Percentiles rank a stretch among this genome's conserved stretches.
These are phyloP conservation scores for Chaetops frenatus DNA, from an alignment of 2,113 vertebrate genomes.

Conservation along the genomic window DNA sequence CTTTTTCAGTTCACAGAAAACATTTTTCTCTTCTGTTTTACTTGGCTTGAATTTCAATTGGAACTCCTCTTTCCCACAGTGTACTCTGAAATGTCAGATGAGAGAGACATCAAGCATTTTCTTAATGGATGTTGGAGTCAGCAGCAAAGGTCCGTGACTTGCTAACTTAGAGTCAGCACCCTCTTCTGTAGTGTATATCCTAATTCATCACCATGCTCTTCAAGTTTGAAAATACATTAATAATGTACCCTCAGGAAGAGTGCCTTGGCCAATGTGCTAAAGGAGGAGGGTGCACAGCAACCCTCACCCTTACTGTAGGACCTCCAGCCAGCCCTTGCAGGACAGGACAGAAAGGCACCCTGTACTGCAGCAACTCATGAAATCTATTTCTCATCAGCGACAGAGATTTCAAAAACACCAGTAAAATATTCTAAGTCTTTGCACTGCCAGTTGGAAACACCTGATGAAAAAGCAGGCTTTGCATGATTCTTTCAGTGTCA, in stretches of 20 bases:
- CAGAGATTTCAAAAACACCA: background rate
- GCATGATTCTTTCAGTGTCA: background rate
- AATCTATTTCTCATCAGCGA: background rate
- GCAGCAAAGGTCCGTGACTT: conserved; percentile 41
- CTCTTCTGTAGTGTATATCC: background rate
- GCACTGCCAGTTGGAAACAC: background rate
- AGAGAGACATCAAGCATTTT: conserved; percentile 17
- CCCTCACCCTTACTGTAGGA: background rate
- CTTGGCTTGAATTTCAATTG: conserved; percentile 67
- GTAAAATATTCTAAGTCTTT: background rate
- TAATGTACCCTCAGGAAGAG: background rate
- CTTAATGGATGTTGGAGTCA: background rate
- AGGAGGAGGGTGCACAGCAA: background rate
- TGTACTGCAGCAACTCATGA: background rate
- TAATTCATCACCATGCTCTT: background rate
- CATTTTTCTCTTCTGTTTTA: conserved; percentile 68
- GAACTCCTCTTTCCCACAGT: conserved; percentile 73
- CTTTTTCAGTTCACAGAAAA: conserved; percentile 67
- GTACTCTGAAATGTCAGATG: conserved; percentile 52
- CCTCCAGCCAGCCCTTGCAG: background rate
- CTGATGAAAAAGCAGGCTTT: background rate
- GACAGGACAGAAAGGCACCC: background rate
- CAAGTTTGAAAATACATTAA: background rate
- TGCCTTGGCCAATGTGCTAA: background rate
- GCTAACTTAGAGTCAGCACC: background rate